phyloP scores from a whole-genome alignment of 2,888 invertebrate genomes.

The Pachydiplax longipennis region DNA sequence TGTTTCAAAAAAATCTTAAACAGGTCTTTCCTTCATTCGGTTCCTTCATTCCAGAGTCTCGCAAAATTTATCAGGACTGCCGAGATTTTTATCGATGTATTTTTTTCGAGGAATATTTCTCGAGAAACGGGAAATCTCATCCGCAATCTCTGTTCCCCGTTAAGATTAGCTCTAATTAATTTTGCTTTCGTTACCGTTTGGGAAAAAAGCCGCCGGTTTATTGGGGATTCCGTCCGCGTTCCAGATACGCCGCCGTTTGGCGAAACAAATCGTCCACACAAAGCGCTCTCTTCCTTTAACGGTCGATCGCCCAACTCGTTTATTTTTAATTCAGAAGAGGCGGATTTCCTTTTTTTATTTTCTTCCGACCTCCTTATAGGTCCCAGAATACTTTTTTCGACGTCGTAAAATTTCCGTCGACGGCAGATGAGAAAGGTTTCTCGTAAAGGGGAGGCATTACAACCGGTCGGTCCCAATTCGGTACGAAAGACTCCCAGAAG shows the following conservation, averaged over 20 bases:
- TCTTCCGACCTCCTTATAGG: not conserved
- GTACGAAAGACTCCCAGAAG: not conserved
- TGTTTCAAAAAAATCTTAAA: too few species aligned
- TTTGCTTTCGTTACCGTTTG: not conserved
- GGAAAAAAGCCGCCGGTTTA: not conserved
- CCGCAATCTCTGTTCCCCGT: not conserved
- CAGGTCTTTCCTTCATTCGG: too few species aligned
- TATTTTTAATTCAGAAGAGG: not conserved
- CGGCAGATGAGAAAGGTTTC: not conserved
- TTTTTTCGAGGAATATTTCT: too few species aligned
- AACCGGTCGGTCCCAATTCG: not conserved
- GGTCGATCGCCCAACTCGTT: not conserved
- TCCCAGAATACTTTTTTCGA: not conserved
- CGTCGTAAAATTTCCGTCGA: not conserved
- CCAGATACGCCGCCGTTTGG: not conserved
- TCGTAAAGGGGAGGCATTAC: not conserved
- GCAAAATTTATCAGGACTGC: too few species aligned
- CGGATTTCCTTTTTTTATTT: not conserved
- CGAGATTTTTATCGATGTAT: too few species aligned
- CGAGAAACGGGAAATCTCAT: too few species aligned
- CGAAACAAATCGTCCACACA: not conserved
- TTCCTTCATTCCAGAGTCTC: too few species aligned
- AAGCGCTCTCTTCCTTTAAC: not conserved
- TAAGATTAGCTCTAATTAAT: not conserved
- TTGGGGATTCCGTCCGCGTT: not conserved